Evolutionary conservation across 2,888 invertebrate species (phyloP).

Genomic region (Troilus luridus): DNA sequence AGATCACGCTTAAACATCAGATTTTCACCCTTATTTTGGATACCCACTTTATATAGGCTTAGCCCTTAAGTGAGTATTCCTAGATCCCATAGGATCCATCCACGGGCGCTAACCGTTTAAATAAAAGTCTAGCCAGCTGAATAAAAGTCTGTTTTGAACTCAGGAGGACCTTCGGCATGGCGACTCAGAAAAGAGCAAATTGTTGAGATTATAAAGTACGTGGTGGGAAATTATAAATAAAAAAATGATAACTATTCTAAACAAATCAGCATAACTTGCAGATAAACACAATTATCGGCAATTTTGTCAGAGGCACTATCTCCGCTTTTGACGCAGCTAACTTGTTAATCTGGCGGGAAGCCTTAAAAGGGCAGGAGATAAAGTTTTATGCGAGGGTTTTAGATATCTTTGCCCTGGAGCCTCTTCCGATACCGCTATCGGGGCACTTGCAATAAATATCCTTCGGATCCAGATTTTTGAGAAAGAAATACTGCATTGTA

Average conservation of each 20-base stretch:
- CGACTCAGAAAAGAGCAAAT: too few species aligned
- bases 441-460: conserved; percentile 26
- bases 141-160: too few species aligned
- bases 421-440: conserved; percentile 1
- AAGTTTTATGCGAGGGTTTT: conserved; percentile 26
- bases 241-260: not conserved
- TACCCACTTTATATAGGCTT: too few species aligned
- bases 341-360: conserved; percentile 41
- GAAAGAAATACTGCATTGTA: not conserved
- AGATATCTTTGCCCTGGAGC: not conserved
- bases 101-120: too few species aligned
- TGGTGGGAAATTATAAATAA: not conserved
- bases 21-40: too few species aligned
- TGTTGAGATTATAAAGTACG: too few species aligned
- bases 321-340: not conserved
- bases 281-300: conserved; percentile 15
- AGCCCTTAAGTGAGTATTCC: too few species aligned
- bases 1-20: too few species aligned
- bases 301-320: not conserved
- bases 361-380: conserved; percentile 29
- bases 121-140: too few species aligned
- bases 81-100: too few species aligned
- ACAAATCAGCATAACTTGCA: not conserved
- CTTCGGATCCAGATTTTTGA: conserved; percentile 19
- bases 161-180: too few species aligned